Percentiles rank a stretch among this genome's conserved stretches.
These are phyloP conservation scores for Aspidoscelis tigris DNA, from an alignment of 2,113 vertebrate species.

Conservation along the genomic window DNA sequence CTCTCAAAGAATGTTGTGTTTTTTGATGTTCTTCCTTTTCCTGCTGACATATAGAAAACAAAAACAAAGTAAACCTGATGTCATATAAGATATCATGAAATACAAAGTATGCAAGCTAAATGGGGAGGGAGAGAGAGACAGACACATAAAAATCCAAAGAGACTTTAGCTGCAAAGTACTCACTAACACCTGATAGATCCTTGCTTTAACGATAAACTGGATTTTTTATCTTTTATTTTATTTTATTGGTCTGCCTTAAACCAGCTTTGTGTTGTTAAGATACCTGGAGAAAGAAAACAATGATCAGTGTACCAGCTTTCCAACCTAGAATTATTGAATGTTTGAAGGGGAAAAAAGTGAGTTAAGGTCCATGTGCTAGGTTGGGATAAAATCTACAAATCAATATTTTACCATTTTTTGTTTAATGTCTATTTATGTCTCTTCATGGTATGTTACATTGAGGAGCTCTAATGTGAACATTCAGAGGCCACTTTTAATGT, in stretches of 20 bases:
- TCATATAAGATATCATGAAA: constrained; percentile 47
- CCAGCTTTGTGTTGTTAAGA: constrained; percentile 63
- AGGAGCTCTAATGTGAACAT: neutral
- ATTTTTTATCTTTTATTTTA: neutral
- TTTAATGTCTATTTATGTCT: constrained; percentile 16
- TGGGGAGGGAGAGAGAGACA: constrained; percentile 17
- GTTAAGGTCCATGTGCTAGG: constrained; percentile 39
- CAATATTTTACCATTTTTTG: constrained; percentile 47
- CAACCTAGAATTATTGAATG: neutral
- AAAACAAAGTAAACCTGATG: constrained; percentile 32
- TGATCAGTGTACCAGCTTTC: neutral
- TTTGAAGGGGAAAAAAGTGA: constrained; percentile 27
- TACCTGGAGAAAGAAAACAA: constrained; percentile 35
- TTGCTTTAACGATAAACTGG: constrained; percentile 54
- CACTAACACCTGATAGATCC: constrained; percentile 58
- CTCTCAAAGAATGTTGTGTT: constrained; percentile 53
- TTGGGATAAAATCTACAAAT: constrained; percentile 35
- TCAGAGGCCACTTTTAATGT: neutral
- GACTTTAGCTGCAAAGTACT: constrained; percentile 61
- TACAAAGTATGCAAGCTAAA: constrained; percentile 62
- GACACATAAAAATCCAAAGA: constrained; percentile 4
- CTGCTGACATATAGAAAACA: constrained; percentile 53
- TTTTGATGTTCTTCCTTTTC: constrained; percentile 57
- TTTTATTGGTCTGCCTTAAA: neutral
- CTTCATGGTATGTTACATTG: constrained; percentile 48